phyloP scores from a whole-genome alignment of 2,113 vertebrate genomes.

The Anser brachyrhynchus region DNA sequence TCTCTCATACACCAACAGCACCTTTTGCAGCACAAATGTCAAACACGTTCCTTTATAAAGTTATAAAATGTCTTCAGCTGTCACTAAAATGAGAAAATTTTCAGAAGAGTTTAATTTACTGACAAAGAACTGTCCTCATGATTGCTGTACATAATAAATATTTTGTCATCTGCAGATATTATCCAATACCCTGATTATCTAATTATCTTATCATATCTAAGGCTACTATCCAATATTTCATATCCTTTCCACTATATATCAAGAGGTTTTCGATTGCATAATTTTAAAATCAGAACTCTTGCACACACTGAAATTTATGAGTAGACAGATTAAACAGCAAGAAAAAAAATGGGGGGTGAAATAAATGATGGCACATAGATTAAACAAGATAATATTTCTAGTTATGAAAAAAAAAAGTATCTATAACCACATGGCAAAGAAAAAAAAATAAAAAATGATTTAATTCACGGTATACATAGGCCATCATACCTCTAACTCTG shows the following conservation, averaged over 20 bases:
- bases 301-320: not conserved
- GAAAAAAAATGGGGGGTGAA: not conserved
- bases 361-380: not conserved
- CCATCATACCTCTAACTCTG: not conserved
- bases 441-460: not conserved
- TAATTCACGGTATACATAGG: not conserved
- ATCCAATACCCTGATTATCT: not conserved
- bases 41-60: not conserved
- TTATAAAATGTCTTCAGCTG: not conserved
- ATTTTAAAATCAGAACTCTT: not conserved
- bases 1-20: not conserved
- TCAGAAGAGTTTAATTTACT: not conserved
- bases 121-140: not conserved
- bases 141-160: not conserved
- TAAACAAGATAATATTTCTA: not conserved
- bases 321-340: not conserved
- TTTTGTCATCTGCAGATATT: not conserved
- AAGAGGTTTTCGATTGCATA: not conserved
- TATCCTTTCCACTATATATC: not conserved
- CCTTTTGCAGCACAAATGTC: not conserved
- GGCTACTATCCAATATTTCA: not conserved
- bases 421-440: not conserved
- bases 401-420: no score
- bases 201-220: not conserved
- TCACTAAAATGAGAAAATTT: conserved; percentile 9